Evolutionary conservation across 1,140 invertebrate genomes (phyloP).

Genomic region (Mylabris phalerata): DNA sequence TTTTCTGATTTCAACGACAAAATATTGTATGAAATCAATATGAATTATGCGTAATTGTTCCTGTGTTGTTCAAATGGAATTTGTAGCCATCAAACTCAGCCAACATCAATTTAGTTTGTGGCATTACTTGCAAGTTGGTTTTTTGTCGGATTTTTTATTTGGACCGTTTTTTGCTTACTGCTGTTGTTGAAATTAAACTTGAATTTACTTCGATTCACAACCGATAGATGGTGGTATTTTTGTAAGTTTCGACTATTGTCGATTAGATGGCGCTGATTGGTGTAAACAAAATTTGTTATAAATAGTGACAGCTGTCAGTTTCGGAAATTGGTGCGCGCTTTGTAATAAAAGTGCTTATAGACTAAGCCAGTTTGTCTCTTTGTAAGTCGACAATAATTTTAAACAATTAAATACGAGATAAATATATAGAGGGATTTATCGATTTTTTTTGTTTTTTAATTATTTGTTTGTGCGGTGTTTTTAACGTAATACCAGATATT

Average conservation of each 20-base stretch:
- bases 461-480: no score
- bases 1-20: no score
- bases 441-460: no score
- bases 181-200: background rate
- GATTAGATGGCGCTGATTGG: constrained; percentile 2
- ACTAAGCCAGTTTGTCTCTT: constrained; percentile 4
- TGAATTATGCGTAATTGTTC: no score
- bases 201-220: no score
- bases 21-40: no score
- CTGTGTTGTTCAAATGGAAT: no score
- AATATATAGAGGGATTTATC: background rate
- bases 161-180: background rate
- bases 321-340: constrained; percentile 13
- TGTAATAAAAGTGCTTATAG: constrained; percentile 6
- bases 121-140: background rate
- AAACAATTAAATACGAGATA: constrained; percentile 2
- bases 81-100: no score
- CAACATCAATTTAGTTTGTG: no score
- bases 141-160: constrained; percentile 3
- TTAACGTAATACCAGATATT: no score
- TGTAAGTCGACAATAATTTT: constrained; percentile 12
- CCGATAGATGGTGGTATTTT: no score
- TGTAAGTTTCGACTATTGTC: background rate
- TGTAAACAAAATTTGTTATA: constrained; percentile 14
- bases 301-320: constrained; percentile 16